Evolutionary conservation across 2,797 vertebrate species (phyloP), one percentile per base, ranked within the genome.

Genomic region (Dicrostonyx torquatus): DNA sequence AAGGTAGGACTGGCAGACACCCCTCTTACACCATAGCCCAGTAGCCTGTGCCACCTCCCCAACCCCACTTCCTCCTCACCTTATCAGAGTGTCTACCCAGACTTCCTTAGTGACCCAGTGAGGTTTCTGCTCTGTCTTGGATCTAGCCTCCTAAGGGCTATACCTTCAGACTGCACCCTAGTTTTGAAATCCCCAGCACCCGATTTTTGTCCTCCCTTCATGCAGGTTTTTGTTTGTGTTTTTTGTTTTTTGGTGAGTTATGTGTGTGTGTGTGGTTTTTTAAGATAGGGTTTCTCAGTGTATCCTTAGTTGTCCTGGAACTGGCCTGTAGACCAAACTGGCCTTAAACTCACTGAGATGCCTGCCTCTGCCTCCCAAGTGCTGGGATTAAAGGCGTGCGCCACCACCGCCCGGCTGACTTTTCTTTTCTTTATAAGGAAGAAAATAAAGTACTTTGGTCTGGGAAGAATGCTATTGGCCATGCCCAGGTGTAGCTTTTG

Each of bases 341-440:
- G 37, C 11, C 70, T 43, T 5, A 5, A 73, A 13, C 37, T 40
- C 37, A 73, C 70, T 40, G 70, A 73, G 37, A 73, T 13, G 37
- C 70, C 37, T 73, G 70, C 37, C 37, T 72, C 70, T 72, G 37
- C 20, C 70, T 72, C 22, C 20, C 4, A 24, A 72, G 37, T 24
- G 70, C 70, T 73, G 37, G 20, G 37, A 73, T 43, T 73, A 43
- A 73, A 73, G 70, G 70, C 2, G 4, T 40, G 70, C 6, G 4
- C 68, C 8, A 31, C 31, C 13, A 15, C 13, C 31, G n/a, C n/a
- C n/a, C n/a, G n/a, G n/a, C n/a, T n/a, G 34, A 62, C 75, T 43
- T 87, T 79, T 87, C 55, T 7, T 95, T 85, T 82, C 73, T 96
- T 95, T 96, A 97, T 91, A 96, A 93, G 95, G 95, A 95, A 96